A percentile compares a stretch with the other conserved stretches of the same genome.
Evolutionary conservation across 2,888 invertebrate genomes (phyloP).

Genomic region (Meloe dianella): DNA sequence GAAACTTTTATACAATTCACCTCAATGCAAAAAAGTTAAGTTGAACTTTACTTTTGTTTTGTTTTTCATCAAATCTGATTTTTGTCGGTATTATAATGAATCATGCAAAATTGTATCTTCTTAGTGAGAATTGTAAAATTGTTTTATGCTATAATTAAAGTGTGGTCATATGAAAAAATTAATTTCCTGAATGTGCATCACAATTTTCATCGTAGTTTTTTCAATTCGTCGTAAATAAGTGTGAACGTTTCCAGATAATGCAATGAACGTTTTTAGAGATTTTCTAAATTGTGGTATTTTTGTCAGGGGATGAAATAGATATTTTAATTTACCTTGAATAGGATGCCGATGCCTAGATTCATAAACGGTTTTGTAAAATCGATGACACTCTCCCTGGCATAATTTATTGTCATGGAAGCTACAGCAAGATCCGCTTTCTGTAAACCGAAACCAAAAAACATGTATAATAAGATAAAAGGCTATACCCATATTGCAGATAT

Average conservation of each 20-base stretch:
- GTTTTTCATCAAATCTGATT: background rate
- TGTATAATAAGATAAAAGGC: background rate
- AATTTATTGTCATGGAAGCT: conserved; percentile 97
- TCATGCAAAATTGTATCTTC: background rate
- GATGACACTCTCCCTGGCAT: conserved; percentile 91
- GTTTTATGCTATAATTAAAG: conserved; percentile 10
- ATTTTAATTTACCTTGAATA: conserved; percentile 78
- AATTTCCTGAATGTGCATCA: conserved; percentile 26
- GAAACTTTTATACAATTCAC: too few relatives aligned
- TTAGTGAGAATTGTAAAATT: background rate
- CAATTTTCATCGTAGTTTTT: conserved; percentile 13
- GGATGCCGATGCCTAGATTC: conserved; percentile 95
- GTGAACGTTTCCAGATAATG: conserved; percentile 21
- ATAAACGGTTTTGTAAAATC: conserved; percentile 99
- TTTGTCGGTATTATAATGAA: background rate
- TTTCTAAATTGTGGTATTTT: background rate
- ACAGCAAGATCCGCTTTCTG: conserved; percentile 95
- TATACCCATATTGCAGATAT: background rate
- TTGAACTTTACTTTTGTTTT: too few relatives aligned
- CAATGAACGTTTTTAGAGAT: conserved; percentile 23
- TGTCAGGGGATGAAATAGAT: background rate
- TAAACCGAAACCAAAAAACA: conserved; percentile 29
- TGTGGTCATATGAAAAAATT: conserved; percentile 20
- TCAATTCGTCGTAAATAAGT: conserved; percentile 14
- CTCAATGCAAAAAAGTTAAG: background rate